These are phyloP conservation scores for Horisme vitalbata DNA, from an alignment of 2,888 invertebrate genomes.

Conservation along the genomic window DNA sequence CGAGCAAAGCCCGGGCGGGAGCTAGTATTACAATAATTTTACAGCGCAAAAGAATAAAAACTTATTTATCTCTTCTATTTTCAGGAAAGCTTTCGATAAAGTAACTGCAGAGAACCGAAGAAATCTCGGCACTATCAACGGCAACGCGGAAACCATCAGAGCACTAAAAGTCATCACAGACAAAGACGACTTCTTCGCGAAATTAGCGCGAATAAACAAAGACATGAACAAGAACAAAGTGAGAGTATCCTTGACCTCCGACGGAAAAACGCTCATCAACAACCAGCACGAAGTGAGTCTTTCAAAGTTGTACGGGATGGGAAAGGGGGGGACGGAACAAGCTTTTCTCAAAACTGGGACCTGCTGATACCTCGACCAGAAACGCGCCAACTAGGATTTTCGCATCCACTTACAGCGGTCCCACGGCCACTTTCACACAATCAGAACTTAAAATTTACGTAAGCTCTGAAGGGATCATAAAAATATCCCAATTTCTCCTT, in stretches of 20 bases:
- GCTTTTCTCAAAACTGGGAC: slow-evolving; percentile 39
- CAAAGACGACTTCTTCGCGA: slow-evolving; percentile 45
- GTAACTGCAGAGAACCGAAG: slow-evolving; percentile 59
- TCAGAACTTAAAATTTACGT: not conserved
- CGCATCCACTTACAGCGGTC: not conserved
- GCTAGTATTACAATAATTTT: no score
- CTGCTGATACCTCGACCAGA: slow-evolving; percentile 36
- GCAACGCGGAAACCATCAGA: slow-evolving; percentile 61
- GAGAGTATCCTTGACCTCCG: slow-evolving; percentile 39
- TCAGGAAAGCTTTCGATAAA: slow-evolving; percentile 66
- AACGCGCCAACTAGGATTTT: slow-evolving; percentile 41
- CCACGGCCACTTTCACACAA: not conserved
- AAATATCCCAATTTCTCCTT: not conserved
- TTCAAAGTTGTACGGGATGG: slow-evolving; percentile 35
- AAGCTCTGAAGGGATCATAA: not conserved
- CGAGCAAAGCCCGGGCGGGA: no score
- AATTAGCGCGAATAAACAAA: slow-evolving; percentile 40
- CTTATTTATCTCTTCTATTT: slow-evolving; percentile 17
- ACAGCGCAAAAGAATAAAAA: no score
- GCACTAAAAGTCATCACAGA: slow-evolving; percentile 46
- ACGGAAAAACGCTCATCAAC: slow-evolving; percentile 41
- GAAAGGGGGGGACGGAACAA: slow-evolving; percentile 34
- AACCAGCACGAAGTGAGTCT: slow-evolving; percentile 34
- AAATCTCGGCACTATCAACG: slow-evolving; percentile 48
- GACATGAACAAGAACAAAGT: slow-evolving; percentile 43